Base-by-base conservation (phyloP, 64 coral and sea anemone genomes). In the Montipora sp. region DNA sequence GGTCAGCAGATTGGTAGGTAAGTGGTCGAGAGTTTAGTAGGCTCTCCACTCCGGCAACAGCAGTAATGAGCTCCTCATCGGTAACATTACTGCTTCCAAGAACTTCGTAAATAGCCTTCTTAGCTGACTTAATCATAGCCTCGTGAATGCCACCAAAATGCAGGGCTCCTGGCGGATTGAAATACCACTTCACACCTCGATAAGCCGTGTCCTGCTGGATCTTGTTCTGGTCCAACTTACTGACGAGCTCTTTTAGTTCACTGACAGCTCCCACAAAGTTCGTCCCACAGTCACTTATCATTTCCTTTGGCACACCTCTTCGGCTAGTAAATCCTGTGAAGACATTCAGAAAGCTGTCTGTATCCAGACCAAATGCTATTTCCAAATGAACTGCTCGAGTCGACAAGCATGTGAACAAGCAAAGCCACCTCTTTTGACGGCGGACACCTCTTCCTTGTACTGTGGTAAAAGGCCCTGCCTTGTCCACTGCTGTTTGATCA, bases 271-370 rank as follows among this genome's bases (percentile, higher is more conserved):
- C 92, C 3, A 93, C 91, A 20, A 78, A 93, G 20, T 88, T 89
- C 2, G 44, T 93, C 18, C 84, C 84, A 14, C 36, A 48, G 24
- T 93, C 85, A 47, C 85, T 93, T 2, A 93, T 57, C 55, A 93
- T 59, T 77, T 93, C 92, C 36, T 71, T 71, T 3, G 69, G 92
- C 4, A 93, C 77, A 16, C 92, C 85, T 89, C 77, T 43, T 11
- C 92, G 24, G 24, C 87, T 90, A 12, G 81, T 84, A 20, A 95
- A 95, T 5, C 80, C 43, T 0, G 72, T 79, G 14, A 95, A 89
- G 5, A 79, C 87, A 23, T 90, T 94, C 3, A 90, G 68, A 84
- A 89, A 94, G 10, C 51, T 88, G 43, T 92, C 94, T 19, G 94
- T 92, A 14, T 80, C 70, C 23, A 92, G 66, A 7, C 65, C 84